Conservation (phyloP, 2,888 invertebrate species). For the Diplazon laetatorius region DNA sequence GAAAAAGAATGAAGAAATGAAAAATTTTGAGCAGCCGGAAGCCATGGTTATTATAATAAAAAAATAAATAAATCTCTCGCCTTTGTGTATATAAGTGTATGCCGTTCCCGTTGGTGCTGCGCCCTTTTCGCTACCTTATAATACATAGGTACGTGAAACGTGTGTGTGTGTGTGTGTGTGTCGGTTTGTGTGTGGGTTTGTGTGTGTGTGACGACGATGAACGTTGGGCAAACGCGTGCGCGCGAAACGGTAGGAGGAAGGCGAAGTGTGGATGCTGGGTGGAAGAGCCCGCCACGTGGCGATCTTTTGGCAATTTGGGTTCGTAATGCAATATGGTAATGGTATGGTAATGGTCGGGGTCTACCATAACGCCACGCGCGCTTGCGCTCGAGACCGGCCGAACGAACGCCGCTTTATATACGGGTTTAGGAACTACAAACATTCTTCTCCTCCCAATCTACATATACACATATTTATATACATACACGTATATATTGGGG, state of each 20-base stretch:
- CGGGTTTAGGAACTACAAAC: slow-evolving; percentile 51
- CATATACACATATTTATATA: no score
- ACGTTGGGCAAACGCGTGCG: slow-evolving; percentile 38
- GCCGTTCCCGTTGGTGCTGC: slow-evolving; percentile 1
- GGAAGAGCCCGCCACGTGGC: slow-evolving; percentile 50
- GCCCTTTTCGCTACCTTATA: slow-evolving; percentile 55
- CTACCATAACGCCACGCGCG: slow-evolving; percentile 54
- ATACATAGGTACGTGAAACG: slow-evolving; percentile 45
- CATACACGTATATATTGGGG: no score
- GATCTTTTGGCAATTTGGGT: slow-evolving; percentile 63
- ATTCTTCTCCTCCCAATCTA: slow-evolving; percentile 27
- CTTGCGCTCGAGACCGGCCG: slow-evolving; percentile 9
- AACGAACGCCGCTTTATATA: slow-evolving; percentile 38
- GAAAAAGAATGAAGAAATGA: no score
- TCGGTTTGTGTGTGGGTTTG: no score
- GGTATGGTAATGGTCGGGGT: slow-evolving; percentile 60
- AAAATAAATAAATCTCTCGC: slow-evolving; percentile 4
- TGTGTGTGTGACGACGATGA: no score
- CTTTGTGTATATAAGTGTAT: slow-evolving; percentile 11
- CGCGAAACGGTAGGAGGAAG: slow-evolving; percentile 35
- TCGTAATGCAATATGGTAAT: slow-evolving; percentile 62
- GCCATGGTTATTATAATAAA: no score
- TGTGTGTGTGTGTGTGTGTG: no score
- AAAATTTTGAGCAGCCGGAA: no score
- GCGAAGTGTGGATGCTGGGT: slow-evolving; percentile 22